A percentile compares a stretch with the other conserved stretches of the same genome.
Evolutionary conservation across 1,140 invertebrate genomes (phyloP).

Genomic region (Zaprionus tsacasi): DNA sequence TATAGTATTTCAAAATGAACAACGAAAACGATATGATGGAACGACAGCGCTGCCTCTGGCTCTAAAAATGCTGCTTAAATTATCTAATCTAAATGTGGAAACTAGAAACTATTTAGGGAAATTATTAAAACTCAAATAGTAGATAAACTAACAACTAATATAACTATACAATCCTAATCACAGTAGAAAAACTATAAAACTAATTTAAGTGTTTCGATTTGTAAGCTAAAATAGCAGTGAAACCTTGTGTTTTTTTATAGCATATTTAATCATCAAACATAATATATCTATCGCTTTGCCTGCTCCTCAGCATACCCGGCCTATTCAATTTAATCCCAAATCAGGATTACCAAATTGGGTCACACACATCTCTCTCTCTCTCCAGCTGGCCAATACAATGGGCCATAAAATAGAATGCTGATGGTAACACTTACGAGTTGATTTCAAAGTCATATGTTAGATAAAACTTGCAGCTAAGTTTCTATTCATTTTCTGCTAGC

Average conservation of each 20-base stretch:
- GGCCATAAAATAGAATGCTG: conserved; percentile 44
- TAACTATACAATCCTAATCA: no score
- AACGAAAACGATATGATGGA: not conserved
- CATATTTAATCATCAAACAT: not conserved
- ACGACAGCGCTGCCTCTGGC: not conserved
- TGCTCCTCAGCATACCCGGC: not conserved
- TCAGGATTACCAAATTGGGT: conserved; percentile 9
- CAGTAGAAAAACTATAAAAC: no score
- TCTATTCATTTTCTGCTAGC: conserved; percentile 35
- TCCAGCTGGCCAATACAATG: conserved; percentile 4
- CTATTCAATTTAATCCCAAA: not conserved
- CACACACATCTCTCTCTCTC: conserved; percentile 13
- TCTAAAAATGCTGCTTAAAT: no score
- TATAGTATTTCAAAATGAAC: not conserved
- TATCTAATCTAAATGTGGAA: no score
- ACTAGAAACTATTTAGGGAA: no score
- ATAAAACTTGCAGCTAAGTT: conserved; percentile 25
- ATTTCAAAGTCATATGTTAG: conserved; percentile 22
- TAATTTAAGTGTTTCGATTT: no score
- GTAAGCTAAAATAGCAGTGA: no score
- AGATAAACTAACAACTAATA: no score
- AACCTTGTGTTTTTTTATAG: not conserved
- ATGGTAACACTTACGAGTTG: conserved; percentile 21
- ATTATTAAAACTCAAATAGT: no score
- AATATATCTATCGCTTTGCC: not conserved